Base-by-base conservation (phyloP, 2,113 vertebrate genomes). In the Vidua macroura region DNA sequence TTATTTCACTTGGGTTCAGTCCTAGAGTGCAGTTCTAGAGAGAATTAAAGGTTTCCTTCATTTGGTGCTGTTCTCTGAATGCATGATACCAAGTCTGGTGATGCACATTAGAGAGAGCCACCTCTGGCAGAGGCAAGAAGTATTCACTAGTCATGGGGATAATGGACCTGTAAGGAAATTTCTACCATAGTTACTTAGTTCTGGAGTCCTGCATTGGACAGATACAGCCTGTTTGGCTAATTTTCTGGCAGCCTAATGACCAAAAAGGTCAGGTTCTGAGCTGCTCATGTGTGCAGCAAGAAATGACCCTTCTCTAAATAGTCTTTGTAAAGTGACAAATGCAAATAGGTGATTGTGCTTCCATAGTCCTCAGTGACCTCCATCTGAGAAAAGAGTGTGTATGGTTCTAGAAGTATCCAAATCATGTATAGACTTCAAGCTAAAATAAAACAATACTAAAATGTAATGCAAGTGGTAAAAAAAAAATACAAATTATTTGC, bases 71-170 rank as follows among this genome's bases (percentile, higher is more conserved):
- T 67, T 85, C 35, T 70, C 35, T 75, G 39, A 79, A 56, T 56
- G 44, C 9, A 5, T 1, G 18, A 48, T 37, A 48, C 15, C 0
- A 7, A 31, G 21, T 15, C n/a, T 69, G 37, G 15, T 2, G 4
- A 37, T 66, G 27, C 9, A 23, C 23, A 11, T 43, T 60, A 52
- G 67, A 52, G 73, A 51, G 23, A 79, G n/a, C 13, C 49, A 17
- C 51, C 58, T 35, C 17, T 20, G 80, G 66, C 67, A 79, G 49
- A 72, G 41, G 43, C 67, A 83, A 43, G 58, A 60, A 76, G n/a
- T 44, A 44, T 20, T 28, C 23, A 11, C 48, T 46, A 13, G 35
- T 83, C 13, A 49, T n/a, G 7, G 15, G n/a, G 31, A 66, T 49
- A 41, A 49, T 53, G 19, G 11, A 90, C 37, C 9, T 69, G 35